These are phyloP conservation scores for Orthonevra nobilis DNA, from an alignment of 2,888 invertebrate species.

Conservation along the genomic window DNA sequence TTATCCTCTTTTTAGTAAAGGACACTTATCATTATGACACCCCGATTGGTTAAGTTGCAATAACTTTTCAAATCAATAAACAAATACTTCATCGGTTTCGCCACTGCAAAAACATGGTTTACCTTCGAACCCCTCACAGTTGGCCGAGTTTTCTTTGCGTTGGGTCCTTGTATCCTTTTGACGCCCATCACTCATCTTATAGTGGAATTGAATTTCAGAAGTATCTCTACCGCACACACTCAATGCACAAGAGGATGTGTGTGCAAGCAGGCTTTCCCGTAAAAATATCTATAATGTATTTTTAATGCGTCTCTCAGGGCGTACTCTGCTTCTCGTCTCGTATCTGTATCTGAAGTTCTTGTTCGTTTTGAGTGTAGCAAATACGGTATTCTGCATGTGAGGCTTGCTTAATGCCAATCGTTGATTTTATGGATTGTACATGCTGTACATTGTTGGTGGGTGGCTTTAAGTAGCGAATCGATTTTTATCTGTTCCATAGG, in stretches of 20 bases:
- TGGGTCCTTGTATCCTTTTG: too few species aligned
- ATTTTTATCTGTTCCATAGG: constrained; percentile 32
- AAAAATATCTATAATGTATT: constrained; percentile 62
- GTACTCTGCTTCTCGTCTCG: constrained; percentile 2
- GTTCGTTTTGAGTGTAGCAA: neutral
- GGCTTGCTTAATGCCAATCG: constrained; percentile 16
- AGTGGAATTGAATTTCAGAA: constrained; percentile 23
- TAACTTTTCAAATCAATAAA: too few species aligned
- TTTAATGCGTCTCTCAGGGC: constrained; percentile 46
- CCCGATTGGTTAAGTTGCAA: too few species aligned
- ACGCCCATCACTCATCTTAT: neutral
- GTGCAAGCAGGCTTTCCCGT: constrained; percentile 20
- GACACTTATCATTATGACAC: too few species aligned
- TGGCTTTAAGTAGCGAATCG: constrained; percentile 46
- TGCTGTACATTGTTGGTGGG: constrained; percentile 18
- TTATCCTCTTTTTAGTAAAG: too few species aligned
- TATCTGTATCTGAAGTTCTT: neutral
- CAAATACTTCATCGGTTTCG: too few species aligned
- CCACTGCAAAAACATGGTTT: too few species aligned
- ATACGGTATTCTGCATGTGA: constrained; percentile 11
- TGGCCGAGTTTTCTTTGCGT: too few species aligned
- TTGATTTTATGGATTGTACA: constrained; percentile 37
- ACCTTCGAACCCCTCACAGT: too few species aligned
- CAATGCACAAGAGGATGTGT: neutral
- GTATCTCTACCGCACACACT: too few species aligned